Conservation (phyloP, 2,888 invertebrate species). For the Noctua janthina region DNA sequence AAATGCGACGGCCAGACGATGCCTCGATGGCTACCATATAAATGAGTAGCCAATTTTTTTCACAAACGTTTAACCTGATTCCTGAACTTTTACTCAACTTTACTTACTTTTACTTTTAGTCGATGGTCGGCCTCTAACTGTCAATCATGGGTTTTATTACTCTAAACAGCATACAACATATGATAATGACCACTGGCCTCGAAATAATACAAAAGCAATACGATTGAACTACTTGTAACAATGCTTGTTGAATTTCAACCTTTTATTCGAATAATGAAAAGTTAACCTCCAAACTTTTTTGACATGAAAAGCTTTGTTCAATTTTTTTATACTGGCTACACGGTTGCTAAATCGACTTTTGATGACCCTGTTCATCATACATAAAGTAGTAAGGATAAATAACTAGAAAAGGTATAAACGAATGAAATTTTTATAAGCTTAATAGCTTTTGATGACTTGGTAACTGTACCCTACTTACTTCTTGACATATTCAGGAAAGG, state of each 20-base stretch:
- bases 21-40: constrained; percentile 45
- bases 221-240: constrained; percentile 52
- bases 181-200: constrained; percentile 76
- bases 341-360: constrained; percentile 28
- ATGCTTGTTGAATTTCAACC: constrained; percentile 60
- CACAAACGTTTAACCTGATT: constrained; percentile 71
- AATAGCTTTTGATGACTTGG: constrained; percentile 16
- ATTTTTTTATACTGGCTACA: constrained; percentile 9
- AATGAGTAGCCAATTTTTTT: constrained; percentile 66
- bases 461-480: constrained; percentile 36
- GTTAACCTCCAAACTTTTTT: constrained; percentile 44
- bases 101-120: no score
- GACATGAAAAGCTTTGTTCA: constrained; percentile 18
- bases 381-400: constrained; percentile 12
- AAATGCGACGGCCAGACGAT: constrained; percentile 9
- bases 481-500: constrained; percentile 33
- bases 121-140: constrained; percentile 74
- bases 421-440: constrained; percentile 6
- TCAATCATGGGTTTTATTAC: constrained; percentile 77
- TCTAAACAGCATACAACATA: constrained; percentile 69
- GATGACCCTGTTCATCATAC: constrained; percentile 25
- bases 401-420: background rate
- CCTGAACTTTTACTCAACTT: constrained; percentile 74
- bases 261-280: constrained; percentile 50
- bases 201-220: constrained; percentile 64